A percentile compares a stretch with the other conserved stretches of the same genome.
Conservation (phyloP, 2,797 vertebrate species). For the Philypnodon macrostomus region DNA sequence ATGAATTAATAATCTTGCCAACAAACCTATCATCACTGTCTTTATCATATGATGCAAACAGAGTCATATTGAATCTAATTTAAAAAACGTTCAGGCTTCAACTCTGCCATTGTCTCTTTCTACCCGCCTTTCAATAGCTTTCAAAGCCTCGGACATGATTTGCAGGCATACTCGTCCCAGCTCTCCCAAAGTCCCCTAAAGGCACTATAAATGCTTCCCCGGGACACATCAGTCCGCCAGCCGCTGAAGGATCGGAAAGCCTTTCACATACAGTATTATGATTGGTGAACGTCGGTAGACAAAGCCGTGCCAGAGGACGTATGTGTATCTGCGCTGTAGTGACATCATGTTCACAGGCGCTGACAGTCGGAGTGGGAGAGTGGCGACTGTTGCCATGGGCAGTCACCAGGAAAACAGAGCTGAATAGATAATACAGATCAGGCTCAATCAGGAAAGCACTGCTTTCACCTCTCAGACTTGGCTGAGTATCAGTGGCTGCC, state of each 20-base stretch:
- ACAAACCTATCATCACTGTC: too few relatives aligned
- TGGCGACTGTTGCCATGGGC: conserved; percentile 60
- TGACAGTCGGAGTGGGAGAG: conserved; percentile 62
- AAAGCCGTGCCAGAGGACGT: conserved; percentile 52
- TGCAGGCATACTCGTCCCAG: conserved; percentile 51
- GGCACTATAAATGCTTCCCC: conserved; percentile 50
- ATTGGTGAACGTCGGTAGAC: conserved; percentile 59
- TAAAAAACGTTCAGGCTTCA: too few relatives aligned
- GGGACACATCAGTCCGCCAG: conserved; percentile 51
- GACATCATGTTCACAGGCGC: conserved; percentile 65
- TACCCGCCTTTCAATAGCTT: conserved; percentile 52
- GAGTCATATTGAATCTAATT: too few relatives aligned
- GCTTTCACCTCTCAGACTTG: conserved; percentile 37
- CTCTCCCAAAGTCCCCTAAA: conserved; percentile 42
- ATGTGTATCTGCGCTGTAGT: conserved; percentile 65
- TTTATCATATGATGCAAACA: too few relatives aligned
- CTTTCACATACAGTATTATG: conserved; percentile 49
- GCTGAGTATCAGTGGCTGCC: conserved; percentile 27
- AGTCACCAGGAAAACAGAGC: conserved; percentile 43
- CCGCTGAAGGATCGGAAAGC: conserved; percentile 44
- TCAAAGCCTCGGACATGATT: conserved; percentile 50
- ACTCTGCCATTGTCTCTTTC: conserved; percentile 61
- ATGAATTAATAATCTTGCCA: too few relatives aligned
- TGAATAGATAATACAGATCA: conserved; percentile 61
- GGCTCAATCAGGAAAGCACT: conserved; percentile 47